Conservation (phyloP, 1,140 invertebrate species). For the Meloidogyne floridensis region DNA sequence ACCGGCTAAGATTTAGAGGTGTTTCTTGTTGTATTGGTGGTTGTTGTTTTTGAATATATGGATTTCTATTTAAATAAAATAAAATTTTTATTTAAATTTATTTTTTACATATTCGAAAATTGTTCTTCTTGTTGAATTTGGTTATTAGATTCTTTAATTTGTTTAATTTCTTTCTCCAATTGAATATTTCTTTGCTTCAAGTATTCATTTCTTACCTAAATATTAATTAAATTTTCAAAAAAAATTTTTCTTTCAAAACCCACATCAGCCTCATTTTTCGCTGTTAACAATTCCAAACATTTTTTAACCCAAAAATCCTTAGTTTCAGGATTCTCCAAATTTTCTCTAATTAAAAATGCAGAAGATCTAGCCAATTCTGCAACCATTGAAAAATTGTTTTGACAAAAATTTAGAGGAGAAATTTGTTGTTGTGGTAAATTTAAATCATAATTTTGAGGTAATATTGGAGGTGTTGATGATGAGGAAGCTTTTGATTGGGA, state of each 20-base stretch:
- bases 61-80: neutral
- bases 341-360: neutral
- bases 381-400: neutral
- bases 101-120: neutral
- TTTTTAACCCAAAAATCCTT: slow-evolving; percentile 3
- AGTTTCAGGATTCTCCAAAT: neutral
- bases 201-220: neutral
- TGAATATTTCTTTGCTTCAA: neutral
- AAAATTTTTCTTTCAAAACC: neutral
- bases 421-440: neutral
- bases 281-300: neutral
- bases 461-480: neutral
- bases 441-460: neutral
- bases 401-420: neutral
- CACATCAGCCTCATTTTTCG: neutral
- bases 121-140: neutral
- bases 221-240: neutral
- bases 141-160: neutral
- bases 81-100: neutral
- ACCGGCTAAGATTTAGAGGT: neutral
- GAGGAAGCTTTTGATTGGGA: neutral
- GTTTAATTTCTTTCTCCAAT: slow-evolving; percentile 1
- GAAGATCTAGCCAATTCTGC: neutral
- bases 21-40: neutral
- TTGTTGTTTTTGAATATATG: slow-evolving; percentile 2